A percentile compares a stretch with the other conserved stretches of the same genome.
Evolutionary conservation across 2,113 vertebrate species (phyloP).

Genomic region (Gymnarchus niloticus): DNA sequence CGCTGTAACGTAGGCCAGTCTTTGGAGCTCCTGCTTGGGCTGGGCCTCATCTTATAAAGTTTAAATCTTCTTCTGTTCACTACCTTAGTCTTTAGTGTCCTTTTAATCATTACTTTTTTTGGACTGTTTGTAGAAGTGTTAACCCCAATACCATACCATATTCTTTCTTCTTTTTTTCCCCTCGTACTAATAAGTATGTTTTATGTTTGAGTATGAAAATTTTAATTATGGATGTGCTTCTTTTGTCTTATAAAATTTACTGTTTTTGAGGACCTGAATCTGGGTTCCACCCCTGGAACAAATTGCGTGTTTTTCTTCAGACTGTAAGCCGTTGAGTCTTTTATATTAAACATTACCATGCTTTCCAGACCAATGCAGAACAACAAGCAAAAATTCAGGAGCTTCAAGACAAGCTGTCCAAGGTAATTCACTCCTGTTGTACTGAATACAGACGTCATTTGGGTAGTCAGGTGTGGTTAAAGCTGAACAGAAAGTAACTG

Average conservation of each 20-base stretch:
- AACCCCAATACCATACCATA: neutral
- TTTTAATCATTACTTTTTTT: too few relatives aligned
- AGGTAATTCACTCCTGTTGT: constrained; percentile 61
- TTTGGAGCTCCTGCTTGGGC: neutral
- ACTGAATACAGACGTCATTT: neutral
- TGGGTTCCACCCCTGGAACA: neutral
- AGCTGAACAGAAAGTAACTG: neutral
- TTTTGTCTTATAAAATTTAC: too few relatives aligned
- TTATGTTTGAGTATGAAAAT: neutral
- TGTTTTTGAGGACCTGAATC: neutral
- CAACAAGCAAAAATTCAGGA: constrained; percentile 96
- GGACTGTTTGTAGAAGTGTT: neutral
- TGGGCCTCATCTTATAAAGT: neutral
- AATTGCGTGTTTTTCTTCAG: neutral
- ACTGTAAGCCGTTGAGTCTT: neutral
- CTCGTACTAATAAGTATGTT: too few relatives aligned
- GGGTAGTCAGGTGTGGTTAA: neutral
- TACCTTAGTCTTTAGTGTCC: neutral
- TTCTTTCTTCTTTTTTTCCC: neutral
- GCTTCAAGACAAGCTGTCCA: constrained; percentile 93
- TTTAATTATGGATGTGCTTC: too few relatives aligned
- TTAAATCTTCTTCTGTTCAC: too few relatives aligned
- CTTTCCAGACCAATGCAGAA: constrained; percentile 82
- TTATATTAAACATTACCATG: constrained; percentile 17
- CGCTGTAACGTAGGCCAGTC: neutral